These are phyloP conservation scores for Trachops cirrhosus DNA, from an alignment of 2,797 vertebrate species.

Conservation along the genomic window DNA sequence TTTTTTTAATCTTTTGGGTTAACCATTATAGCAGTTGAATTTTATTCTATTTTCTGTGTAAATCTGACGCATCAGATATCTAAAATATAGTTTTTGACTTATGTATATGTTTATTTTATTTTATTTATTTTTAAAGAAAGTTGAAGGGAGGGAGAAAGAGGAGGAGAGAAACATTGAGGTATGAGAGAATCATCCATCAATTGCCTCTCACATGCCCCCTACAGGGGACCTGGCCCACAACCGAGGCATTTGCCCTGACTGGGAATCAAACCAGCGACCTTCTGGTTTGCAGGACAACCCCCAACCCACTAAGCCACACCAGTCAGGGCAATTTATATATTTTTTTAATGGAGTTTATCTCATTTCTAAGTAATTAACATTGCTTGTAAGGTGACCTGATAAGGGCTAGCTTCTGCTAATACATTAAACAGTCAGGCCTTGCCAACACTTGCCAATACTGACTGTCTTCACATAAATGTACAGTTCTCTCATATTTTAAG, in stretches of 20 bases:
- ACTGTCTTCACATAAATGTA: background rate
- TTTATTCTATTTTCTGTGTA: slow-evolving; percentile 27
- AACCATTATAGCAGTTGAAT: background rate
- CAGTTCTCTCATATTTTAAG: slow-evolving; percentile 20
- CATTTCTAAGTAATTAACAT: slow-evolving; percentile 30
- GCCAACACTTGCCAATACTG: background rate
- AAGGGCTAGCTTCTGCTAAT: background rate
- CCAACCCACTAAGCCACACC: background rate
- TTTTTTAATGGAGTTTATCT: slow-evolving; percentile 33
- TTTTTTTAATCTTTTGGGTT: background rate
- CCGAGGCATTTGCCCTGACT: background rate
- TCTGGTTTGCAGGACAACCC: background rate
- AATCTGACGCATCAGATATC: background rate
- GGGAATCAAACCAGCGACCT: background rate
- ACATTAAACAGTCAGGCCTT: background rate
- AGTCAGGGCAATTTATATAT: background rate
- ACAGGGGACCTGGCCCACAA: background rate
- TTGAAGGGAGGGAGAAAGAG: background rate
- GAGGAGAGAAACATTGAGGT: background rate
- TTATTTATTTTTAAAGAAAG: background rate
- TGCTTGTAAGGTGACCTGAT: background rate
- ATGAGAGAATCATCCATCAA: background rate
- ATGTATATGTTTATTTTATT: background rate
- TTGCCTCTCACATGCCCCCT: background rate
- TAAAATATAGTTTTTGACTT: background rate